Evolutionary conservation across 92 coral and sea anemone species (phyloP).

Genomic region (Porites rus): DNA sequence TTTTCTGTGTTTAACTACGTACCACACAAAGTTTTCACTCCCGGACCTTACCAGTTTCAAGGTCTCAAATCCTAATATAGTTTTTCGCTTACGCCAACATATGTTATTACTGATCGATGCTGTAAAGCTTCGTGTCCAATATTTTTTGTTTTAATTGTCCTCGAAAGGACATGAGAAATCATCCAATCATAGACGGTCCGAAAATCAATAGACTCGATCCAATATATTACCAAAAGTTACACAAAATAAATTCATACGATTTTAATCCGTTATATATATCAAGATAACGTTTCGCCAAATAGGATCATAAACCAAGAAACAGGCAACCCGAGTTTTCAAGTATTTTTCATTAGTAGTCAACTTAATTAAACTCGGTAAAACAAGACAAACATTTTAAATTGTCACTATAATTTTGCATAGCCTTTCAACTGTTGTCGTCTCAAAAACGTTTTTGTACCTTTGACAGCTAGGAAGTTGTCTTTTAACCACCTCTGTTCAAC

Average conservation of each 20-base stretch:
- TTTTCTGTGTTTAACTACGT: too few relatives aligned
- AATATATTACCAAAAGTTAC: background rate
- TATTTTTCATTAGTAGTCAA: background rate
- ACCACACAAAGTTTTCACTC: too few relatives aligned
- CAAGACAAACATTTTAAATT: constrained; percentile 26
- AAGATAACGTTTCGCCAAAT: background rate
- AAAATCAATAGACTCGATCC: too few relatives aligned
- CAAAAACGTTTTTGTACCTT: background rate
- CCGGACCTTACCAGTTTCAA: too few relatives aligned
- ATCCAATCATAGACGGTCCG: too few relatives aligned
- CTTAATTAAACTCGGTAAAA: constrained; percentile 1
- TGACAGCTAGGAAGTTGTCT: background rate
- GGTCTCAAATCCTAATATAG: too few relatives aligned
- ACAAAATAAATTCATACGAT: background rate
- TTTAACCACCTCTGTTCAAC: background rate
- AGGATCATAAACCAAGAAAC: background rate
- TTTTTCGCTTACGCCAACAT: too few relatives aligned
- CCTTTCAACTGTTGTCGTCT: background rate
- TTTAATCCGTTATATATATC: background rate
- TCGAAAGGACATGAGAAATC: too few relatives aligned
- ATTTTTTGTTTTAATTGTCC: too few relatives aligned
- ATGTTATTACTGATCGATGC: too few relatives aligned
- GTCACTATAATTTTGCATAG: background rate
- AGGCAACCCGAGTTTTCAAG: background rate
- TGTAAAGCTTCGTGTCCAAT: too few relatives aligned